Conservation (phyloP, 2,797 vertebrate genomes). For the Octomys mimax region DNA sequence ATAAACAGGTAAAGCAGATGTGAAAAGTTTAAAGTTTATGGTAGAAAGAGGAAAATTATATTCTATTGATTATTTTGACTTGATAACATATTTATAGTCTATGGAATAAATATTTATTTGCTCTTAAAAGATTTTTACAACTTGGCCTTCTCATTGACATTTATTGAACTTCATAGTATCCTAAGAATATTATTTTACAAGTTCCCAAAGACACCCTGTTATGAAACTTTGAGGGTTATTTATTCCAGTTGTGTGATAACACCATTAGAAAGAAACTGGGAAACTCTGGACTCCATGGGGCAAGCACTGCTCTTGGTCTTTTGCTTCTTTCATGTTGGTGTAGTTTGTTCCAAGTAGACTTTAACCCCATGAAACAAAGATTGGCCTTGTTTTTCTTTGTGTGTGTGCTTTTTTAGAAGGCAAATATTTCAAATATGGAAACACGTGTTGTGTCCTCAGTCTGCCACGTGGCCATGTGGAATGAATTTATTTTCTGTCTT, state of each 20-base stretch:
- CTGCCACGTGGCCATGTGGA: neutral
- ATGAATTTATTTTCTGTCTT: neutral
- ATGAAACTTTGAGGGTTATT: neutral
- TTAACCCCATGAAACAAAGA: neutral
- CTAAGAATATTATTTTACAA: conserved; percentile 9
- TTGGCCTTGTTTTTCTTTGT: neutral
- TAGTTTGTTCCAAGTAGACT: neutral
- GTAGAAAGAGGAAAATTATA: neutral
- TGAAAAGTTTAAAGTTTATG: neutral
- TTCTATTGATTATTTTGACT: neutral
- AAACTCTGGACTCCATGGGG: neutral
- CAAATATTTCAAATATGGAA: neutral
- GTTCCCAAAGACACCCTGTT: neutral
- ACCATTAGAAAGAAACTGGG: neutral
- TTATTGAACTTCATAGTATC: neutral
- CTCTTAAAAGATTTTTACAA: conserved; percentile 24
- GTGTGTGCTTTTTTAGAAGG: too few species aligned
- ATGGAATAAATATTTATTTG: neutral
- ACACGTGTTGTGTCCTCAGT: neutral
- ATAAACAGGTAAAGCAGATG: neutral
- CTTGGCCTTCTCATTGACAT: neutral
- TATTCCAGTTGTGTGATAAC: neutral
- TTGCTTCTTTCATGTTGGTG: neutral
- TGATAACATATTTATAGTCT: neutral
- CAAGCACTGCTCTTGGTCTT: neutral